Evolutionary conservation across 2,888 invertebrate genomes (phyloP).

Genomic region (Limnephilus rhombicus): DNA sequence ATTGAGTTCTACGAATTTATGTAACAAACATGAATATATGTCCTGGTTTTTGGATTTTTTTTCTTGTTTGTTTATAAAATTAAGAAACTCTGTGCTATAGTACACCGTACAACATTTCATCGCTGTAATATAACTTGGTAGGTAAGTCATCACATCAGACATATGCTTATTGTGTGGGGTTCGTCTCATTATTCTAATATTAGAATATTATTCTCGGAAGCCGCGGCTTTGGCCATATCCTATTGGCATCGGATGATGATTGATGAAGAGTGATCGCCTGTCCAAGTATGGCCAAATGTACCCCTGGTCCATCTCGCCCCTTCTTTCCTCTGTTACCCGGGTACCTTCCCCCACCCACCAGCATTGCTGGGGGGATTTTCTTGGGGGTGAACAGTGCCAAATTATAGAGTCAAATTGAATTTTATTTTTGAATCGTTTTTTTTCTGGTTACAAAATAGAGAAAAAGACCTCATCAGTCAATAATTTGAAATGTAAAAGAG

Average conservation of each 20-base stretch:
- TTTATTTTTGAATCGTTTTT: background rate
- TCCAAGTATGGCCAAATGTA: slow-evolving; percentile 56
- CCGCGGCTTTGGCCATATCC: slow-evolving; percentile 53
- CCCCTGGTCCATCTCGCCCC: slow-evolving; percentile 51
- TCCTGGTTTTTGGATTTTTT: too few relatives aligned
- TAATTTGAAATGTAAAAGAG: background rate
- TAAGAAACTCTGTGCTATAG: too few relatives aligned
- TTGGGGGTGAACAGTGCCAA: slow-evolving; percentile 13
- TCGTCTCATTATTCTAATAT: slow-evolving; percentile 60
- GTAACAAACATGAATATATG: background rate
- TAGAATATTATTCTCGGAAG: slow-evolving; percentile 60
- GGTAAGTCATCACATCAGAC: background rate
- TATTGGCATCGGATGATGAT: slow-evolving; percentile 65
- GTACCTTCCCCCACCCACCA: background rate
- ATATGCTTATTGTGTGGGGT: slow-evolving; percentile 26
- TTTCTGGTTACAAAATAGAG: background rate
- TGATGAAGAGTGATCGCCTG: slow-evolving; percentile 65
- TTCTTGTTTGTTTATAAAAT: background rate
- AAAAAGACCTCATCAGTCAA: background rate
- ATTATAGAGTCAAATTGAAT: slow-evolving; percentile 18
- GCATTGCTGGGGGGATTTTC: background rate
- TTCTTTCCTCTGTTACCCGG: background rate
- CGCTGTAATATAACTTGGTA: background rate
- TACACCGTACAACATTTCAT: background rate
- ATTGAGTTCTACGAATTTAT: too few relatives aligned